Evolutionary conservation across 2,888 invertebrate genomes (phyloP), one percentile per base, ranked within the genome.

Genomic region (Drosophila koepferae): DNA sequence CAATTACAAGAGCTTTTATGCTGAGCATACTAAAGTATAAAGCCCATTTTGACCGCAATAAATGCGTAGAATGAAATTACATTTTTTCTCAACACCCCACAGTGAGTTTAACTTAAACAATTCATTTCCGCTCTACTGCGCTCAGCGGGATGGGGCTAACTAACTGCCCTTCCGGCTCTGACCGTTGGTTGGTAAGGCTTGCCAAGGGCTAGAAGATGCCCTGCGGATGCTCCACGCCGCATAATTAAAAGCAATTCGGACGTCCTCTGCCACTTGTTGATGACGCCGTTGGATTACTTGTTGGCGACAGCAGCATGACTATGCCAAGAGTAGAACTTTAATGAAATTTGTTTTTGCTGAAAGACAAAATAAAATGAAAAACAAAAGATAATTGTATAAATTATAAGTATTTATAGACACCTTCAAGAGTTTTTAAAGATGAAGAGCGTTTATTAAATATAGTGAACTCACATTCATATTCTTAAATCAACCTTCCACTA

Each of bases 221-320:
- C 80, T 53, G 60, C 63, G 61, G 69, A 48, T 46, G 61, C 53
- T 54, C 43, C 60, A 55, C 43, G 55, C 74, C 31, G 77, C 77
- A 84, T 85, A 83, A 83, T 83, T 83, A 82, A 83, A 62, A 79
- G 72, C 74, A 74, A 61, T 64, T 74, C 74, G 61, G 61, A 63
- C 78, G 60, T 56, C 48, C 63, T 67, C 41, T 53, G 59, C 55
- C 84, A 84, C 87, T 86, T 75, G 78, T 75, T 73, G 74, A 67
- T 16, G 18, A 63, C 54, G 38, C 54, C 16, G 23, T 46, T 51
- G 66, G 55, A 67, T n/a, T 14, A 48, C 46, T 40, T 48, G 46
- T 48, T 56, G 46, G 23, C 48, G 46, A 46, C 67, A 56, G 55
- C n/a, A 48, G 46, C 56, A 28, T 20, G 34, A 3, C 28, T 28